These are phyloP conservation scores for Ameiurus melas DNA, from an alignment of 2,113 vertebrate genomes.

Conservation along the genomic window DNA sequence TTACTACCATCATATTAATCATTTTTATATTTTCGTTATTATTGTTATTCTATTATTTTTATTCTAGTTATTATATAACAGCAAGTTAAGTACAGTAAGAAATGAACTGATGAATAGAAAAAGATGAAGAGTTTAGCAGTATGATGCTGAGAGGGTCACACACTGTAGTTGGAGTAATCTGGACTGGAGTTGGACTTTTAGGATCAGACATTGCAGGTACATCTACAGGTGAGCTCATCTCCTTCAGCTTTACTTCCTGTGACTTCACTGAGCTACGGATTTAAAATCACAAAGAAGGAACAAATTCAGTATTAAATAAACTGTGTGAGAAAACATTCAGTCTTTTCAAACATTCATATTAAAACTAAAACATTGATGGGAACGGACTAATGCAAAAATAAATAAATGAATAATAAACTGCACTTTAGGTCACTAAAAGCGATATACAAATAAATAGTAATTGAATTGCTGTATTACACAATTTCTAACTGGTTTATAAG, in stretches of 20 bases:
- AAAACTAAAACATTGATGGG: background rate
- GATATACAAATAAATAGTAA: background rate
- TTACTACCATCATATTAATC: background rate
- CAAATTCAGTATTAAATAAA: background rate
- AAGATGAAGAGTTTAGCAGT: background rate
- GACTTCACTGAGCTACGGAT: conserved; percentile 27
- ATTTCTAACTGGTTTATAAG: background rate
- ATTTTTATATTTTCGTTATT: no score
- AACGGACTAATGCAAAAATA: background rate
- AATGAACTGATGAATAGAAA: background rate
- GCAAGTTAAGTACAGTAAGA: background rate
- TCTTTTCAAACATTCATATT: no score
- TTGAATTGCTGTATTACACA: background rate
- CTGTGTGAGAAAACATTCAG: background rate
- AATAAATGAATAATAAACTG: background rate
- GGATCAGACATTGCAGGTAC: background rate
- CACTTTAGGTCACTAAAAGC: background rate
- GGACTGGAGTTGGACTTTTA: conserved; percentile 26
- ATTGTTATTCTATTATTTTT: background rate
- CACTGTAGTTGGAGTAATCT: conserved; percentile 24
- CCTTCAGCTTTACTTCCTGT: conserved; percentile 49
- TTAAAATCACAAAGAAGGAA: background rate
- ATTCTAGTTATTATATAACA: background rate
- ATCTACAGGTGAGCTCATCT: conserved; percentile 40
- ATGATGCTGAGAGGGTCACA: background rate